These are phyloP conservation scores for Cyrtodaria siliqua DNA, from an alignment of 2,888 invertebrate species.

Conservation along the genomic window DNA sequence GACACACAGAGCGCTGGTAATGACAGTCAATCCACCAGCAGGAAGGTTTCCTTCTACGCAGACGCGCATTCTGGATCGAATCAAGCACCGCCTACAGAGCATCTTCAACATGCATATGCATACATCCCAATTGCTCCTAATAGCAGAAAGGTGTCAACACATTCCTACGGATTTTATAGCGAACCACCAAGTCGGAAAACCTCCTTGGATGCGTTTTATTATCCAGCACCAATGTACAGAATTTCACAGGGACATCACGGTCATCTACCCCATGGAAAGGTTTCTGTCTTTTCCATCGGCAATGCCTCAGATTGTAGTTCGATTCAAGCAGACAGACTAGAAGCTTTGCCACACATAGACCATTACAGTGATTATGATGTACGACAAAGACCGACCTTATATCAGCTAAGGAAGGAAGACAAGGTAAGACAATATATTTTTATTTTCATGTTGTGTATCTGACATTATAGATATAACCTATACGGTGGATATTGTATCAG, in stretches of 20 bases:
- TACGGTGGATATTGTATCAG: too few species aligned
- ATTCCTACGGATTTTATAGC: conserved; percentile 29
- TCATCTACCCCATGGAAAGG: conserved; percentile 32
- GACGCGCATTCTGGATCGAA: not conserved
- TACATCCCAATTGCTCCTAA: conserved; percentile 38
- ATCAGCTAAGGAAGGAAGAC: conserved; percentile 84
- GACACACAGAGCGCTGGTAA: not conserved
- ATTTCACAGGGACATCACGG: not conserved
- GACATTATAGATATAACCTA: too few species aligned
- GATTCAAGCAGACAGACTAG: conserved; percentile 88
- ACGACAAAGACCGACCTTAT: conserved; percentile 83
- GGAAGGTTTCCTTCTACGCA: conserved; percentile 45
- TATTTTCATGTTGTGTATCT: too few species aligned
- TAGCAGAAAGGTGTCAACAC: conserved; percentile 39
- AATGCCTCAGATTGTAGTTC: conserved; percentile 49
- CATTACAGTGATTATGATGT: conserved; percentile 88
- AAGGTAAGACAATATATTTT: too few species aligned
- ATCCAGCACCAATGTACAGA: not conserved
- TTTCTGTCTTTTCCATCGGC: conserved; percentile 58
- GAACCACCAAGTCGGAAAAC: conserved; percentile 50
- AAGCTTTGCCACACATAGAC: conserved; percentile 93
- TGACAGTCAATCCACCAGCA: conserved; percentile 25
- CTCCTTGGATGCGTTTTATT: conserved; percentile 55
- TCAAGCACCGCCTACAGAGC: conserved; percentile 6
- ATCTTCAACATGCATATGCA: conserved; percentile 35